Evolutionary conservation across 1,140 invertebrate genomes (phyloP), one percentile per base, ranked within the genome.

Genomic region (Trialeurodes vaporariorum): DNA sequence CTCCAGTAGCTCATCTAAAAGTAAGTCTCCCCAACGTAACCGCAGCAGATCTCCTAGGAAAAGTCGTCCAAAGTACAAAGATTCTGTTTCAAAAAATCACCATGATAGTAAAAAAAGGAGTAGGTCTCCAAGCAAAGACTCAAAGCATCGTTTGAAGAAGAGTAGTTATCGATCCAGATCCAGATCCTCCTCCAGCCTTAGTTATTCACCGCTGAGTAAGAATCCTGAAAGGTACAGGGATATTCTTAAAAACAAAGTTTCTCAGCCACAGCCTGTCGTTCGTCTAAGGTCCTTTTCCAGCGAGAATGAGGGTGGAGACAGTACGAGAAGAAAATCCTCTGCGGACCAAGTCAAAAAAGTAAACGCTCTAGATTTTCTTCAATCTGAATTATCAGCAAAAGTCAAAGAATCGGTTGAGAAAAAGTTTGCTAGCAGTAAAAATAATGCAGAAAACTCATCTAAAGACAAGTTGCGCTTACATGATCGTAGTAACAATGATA

Each of bases 381-480:
- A 75, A 65, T 71, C 68, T 59, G 73, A 71, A 59, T 40, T 75
- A 26, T 72, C 73, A 27, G 74, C 73, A 22, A 75, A 73, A 66
- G 74, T 73, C 5, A 75, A 74, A 66, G 73, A 75, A 64, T 70
- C 68, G 1, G 22, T 70, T 61, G 71, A 69, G 27, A 73, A 72
- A 49, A 69, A 68, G 58, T n/a, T 70, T 22, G 64, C 69, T 11
- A 70, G 34, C 34, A 5, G 17, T 49, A 49, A 49, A 49, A 49
- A 49, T 25, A 61, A 22, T 23, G 60, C n/a, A 9, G 60, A 25
- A 22, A 23, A 61, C 5, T 11, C n/a, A n/a, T n/a, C n/a, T n/a
- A n/a, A n/a, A n/a, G n/a, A n/a, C n/a, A n/a, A n/a, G n/a, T n/a
- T n/a, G n/a, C n/a, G n/a, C n/a, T n/a, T n/a, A n/a, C n/a, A n/a